Percentiles rank a stretch among this genome's conserved stretches.
Conservation (phyloP, 2,888 invertebrate species). For the Merodon equestris region DNA sequence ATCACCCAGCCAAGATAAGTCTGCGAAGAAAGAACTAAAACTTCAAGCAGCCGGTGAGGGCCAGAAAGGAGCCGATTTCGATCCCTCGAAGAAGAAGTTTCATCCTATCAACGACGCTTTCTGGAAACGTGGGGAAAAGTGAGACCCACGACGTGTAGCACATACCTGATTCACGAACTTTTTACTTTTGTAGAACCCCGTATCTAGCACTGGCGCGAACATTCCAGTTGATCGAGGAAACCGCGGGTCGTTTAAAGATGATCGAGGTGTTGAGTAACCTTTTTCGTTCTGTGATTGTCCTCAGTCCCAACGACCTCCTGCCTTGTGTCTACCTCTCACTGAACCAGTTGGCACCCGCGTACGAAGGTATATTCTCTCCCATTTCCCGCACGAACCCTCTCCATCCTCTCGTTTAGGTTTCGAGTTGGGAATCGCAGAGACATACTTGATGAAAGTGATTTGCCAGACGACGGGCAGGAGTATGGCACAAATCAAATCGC, state of each 20-base stretch:
- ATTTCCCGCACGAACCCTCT: too few relatives aligned
- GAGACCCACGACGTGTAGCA: constrained; percentile 73
- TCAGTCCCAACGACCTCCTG: constrained; percentile 93
- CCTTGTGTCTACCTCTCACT: constrained; percentile 95
- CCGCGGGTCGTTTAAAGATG: constrained; percentile 91
- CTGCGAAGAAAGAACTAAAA: constrained; percentile 68
- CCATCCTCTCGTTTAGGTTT: constrained; percentile 80
- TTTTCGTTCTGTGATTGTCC: constrained; percentile 91
- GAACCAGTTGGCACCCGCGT: constrained; percentile 97
- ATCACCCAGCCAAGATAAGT: constrained; percentile 27
- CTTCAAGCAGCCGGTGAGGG: constrained; percentile 70
- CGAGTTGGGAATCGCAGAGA: constrained; percentile 96
- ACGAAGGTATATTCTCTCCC: constrained; percentile 84
- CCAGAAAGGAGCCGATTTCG: constrained; percentile 80
- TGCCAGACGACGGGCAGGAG: constrained; percentile 93
- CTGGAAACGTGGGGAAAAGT: constrained; percentile 88
- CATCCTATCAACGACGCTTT: constrained; percentile 90
- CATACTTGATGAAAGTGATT: constrained; percentile 95
- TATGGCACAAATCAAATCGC: constrained; percentile 88
- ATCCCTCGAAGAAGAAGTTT: constrained; percentile 87
- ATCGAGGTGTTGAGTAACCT: constrained; percentile 95
- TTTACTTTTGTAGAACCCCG: constrained; percentile 86
- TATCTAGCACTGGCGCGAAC: constrained; percentile 95
- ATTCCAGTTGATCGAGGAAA: constrained; percentile 92
- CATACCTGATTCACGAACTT: neutral